These are phyloP conservation scores for Hetaerina titia DNA, from an alignment of 2,888 invertebrate species.

Conservation along the genomic window DNA sequence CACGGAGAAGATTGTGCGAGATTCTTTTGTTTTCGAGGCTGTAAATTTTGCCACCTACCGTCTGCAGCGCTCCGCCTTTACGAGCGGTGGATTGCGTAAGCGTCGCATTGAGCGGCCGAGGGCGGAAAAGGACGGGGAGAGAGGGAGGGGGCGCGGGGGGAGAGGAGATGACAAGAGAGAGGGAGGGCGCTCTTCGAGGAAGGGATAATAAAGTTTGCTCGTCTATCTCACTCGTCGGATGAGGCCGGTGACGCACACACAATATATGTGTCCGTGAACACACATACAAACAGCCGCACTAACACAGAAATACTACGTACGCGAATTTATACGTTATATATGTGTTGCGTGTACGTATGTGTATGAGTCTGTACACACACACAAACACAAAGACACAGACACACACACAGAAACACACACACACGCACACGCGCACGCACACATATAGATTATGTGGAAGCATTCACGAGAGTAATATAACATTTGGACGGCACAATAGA, in stretches of 20 bases:
- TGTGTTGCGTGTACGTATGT: too few relatives aligned
- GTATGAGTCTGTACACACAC: too few relatives aligned
- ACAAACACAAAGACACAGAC: too few relatives aligned
- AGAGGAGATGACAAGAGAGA: not conserved
- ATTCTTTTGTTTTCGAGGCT: conserved; percentile 1
- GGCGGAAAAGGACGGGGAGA: not conserved
- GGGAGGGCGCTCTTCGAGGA: not conserved
- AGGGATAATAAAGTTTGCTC: not conserved
- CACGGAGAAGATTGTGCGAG: not conserved
- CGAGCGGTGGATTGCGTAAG: conserved; percentile 6
- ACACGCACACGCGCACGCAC: too few relatives aligned
- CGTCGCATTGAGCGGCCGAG: not conserved
- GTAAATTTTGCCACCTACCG: not conserved
- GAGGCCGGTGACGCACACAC: not conserved
- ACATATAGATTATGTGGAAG: too few relatives aligned
- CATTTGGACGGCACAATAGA: too few relatives aligned
- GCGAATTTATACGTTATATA: too few relatives aligned
- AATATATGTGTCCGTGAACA: not conserved
- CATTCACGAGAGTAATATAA: too few relatives aligned
- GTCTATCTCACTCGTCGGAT: not conserved
- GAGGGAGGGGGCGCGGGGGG: not conserved
- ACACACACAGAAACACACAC: too few relatives aligned
- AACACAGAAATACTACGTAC: too few relatives aligned
- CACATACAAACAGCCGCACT: too few relatives aligned
- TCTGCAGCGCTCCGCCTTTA: conserved; percentile 7